Base-by-base conservation (phyloP, 2,888 invertebrate species). In the Tuberolachnus salignus region DNA sequence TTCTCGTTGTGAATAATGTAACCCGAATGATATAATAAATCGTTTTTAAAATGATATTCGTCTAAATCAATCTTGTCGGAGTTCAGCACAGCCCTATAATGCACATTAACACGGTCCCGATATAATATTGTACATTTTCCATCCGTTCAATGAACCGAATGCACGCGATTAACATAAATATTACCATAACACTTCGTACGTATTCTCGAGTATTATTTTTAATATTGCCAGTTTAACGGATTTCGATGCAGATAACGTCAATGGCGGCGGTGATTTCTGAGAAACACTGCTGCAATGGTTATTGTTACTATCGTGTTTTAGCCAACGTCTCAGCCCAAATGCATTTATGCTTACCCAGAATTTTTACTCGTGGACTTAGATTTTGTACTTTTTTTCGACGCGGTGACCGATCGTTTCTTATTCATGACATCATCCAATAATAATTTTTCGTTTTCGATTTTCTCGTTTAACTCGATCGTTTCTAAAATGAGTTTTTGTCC, bases 1-100 rank as follows among this genome's bases (percentile, higher is more conserved):
- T 21, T 51, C 8, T 73, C 73, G 21, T 63, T 63, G 11, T 16
- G 63, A 42, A 8, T 0, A 23, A 63, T 1, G 42, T 11, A 42
- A 42, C 11, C 14, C 2, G 51, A 3, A 23, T 42, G 21, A 1
- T 63, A 63, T 1, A 63, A 63, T 23, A 73, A 63, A 53, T 73
- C 73, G 42, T 73, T 63, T 63, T 63, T 73, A 16, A 73, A 63
- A 51, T 73, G 21, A 42, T 73, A 63, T 42, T 73, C 73, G 23
- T 73, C 19, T 16, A 73, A 51, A 13, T 63, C 42, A n/a, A 53
- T 51, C 10, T 63, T 13, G 3, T 23, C 73, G 19, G 63, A 51
- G 21, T 42, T 16, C 3, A 73, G 51, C 13, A 63, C 42, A 11
- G 51, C 21, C 34, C 73, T 73, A 21, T 23, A 49, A 23, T 11